These are phyloP conservation scores for Lagorchestes hirsutus DNA, from an alignment of 2,797 vertebrate genomes.

Conservation along the genomic window DNA sequence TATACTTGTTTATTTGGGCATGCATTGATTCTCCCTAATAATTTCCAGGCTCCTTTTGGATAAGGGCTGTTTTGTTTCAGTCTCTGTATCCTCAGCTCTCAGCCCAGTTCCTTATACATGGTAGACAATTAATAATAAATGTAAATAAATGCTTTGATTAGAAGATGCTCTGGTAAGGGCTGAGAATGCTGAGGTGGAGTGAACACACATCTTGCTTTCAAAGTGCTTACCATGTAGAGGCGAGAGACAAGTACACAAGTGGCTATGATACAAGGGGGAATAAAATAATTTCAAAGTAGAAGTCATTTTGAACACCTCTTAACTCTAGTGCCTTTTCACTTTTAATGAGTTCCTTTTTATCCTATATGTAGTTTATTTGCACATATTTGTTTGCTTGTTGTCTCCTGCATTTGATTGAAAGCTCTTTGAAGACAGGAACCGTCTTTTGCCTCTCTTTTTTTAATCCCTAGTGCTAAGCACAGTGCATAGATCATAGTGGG, in stretches of 20 bases:
- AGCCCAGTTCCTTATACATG: too few species aligned
- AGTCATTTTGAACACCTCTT: neutral
- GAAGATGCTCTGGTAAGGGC: neutral
- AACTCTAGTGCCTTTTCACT: neutral
- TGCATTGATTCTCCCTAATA: neutral
- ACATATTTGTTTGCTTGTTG: neutral
- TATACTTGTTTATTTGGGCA: neutral
- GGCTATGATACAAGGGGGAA: neutral
- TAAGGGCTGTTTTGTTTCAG: neutral
- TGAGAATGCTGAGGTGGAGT: neutral
- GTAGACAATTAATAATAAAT: neutral
- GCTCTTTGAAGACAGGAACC: neutral
- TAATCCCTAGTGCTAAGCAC: neutral
- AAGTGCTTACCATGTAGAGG: neutral
- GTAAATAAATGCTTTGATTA: neutral
- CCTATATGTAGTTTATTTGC: neutral
- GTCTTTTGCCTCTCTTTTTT: neutral
- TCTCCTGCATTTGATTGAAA: neutral
- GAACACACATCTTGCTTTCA: neutral
- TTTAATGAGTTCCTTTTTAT: neutral
- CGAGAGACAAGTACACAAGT: neutral
- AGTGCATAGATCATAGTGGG: neutral
- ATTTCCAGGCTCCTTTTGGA: neutral
- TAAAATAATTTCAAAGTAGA: neutral
- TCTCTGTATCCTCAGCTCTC: neutral